Percentiles rank a stretch among this genome's conserved stretches.
phyloP scores from a whole-genome alignment of 2,888 invertebrate species.

The Crepidodera aurea region DNA sequence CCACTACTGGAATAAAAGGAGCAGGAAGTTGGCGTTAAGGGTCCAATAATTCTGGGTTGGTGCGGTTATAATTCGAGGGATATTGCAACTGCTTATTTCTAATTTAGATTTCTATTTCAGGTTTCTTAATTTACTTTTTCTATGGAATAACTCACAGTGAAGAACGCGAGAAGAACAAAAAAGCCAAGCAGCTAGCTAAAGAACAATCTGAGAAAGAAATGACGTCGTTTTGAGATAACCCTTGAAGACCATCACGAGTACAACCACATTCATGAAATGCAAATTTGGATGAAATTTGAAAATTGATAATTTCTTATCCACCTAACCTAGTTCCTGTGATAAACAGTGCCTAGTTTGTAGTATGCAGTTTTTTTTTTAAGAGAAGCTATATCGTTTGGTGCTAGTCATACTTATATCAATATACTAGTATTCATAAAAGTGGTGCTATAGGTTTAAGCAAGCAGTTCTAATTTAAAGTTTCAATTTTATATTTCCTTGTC shows the following conservation, averaged over 20 bases:
- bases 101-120: conserved; percentile 74
- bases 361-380: neutral
- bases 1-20: no score
- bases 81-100: no score
- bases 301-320: neutral
- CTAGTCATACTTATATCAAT: no score
- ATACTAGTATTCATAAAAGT: no score
- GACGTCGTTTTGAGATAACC: conserved; percentile 20
- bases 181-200: neutral
- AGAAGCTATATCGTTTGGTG: neutral
- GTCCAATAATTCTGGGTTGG: no score
- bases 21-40: no score
- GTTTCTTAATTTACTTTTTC: conserved; percentile 83
- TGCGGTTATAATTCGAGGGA: no score
- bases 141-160: conserved; percentile 84
- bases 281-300: neutral
- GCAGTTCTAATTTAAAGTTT: no score
- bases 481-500: no score
- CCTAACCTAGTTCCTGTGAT: conserved; percentile 1
- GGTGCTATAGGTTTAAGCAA: no score
- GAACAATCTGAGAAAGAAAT: conserved; percentile 16
- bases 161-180: conserved; percentile 55
- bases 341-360: neutral
- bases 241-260: neutral
- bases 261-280: no score